Conservation (phyloP, 2,113 vertebrate genomes). For the Malurus elegans region DNA sequence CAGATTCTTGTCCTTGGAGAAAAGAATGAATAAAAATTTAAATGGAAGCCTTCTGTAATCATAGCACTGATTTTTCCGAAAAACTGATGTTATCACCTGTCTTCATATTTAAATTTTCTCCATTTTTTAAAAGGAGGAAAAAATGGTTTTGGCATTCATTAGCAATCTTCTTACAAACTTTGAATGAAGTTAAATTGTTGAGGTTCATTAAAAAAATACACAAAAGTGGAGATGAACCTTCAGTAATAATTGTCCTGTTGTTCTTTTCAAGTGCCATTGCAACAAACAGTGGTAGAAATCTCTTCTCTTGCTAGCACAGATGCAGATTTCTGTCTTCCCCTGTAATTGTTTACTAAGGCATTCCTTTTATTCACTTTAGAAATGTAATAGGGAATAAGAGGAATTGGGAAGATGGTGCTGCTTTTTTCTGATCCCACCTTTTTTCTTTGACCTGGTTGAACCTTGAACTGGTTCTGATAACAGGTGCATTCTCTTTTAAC, state of each 20-base stretch:
- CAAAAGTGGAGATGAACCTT: background rate
- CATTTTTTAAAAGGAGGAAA: background rate
- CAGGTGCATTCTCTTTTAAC: background rate
- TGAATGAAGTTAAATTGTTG: background rate
- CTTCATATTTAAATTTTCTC: background rate
- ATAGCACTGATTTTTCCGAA: background rate
- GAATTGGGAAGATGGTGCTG: background rate
- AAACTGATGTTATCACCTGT: background rate
- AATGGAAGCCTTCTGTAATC: background rate
- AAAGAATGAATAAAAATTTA: background rate
- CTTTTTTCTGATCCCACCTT: background rate
- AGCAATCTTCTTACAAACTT: background rate
- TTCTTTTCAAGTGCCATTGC: background rate
- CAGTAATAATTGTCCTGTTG: background rate
- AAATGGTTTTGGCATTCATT: background rate
- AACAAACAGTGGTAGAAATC: background rate
- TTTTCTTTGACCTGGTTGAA: background rate
- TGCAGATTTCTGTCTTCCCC: background rate
- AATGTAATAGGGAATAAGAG: background rate
- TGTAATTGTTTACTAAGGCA: background rate
- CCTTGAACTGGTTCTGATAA: background rate
- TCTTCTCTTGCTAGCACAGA: background rate
- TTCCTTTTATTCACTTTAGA: background rate
- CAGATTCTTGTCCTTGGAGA: background rate
- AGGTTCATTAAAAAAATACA: background rate